These are phyloP conservation scores for Stenurella melanura DNA, from an alignment of 2,888 invertebrate species.

Conservation along the genomic window DNA sequence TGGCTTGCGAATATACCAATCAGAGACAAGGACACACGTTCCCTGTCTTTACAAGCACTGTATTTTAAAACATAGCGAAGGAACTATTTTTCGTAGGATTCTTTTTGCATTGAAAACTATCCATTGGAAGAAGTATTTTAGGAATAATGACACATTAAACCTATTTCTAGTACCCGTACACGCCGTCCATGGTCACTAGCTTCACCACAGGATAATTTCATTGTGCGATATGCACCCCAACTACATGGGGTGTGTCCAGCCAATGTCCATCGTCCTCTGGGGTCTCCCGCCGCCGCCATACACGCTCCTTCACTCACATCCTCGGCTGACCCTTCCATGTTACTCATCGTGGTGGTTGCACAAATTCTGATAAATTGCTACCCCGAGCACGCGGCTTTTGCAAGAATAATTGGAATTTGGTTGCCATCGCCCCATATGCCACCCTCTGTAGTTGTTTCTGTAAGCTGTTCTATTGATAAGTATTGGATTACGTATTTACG, in stretches of 20 bases:
- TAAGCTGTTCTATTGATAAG: conserved; percentile 58
- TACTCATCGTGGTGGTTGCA: conserved; percentile 51
- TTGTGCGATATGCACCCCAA: conserved; percentile 65
- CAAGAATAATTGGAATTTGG: conserved; percentile 53
- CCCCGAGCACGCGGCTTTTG: conserved; percentile 37
- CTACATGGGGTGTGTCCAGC: conserved; percentile 64
- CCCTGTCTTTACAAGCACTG: no score
- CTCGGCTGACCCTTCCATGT: conserved; percentile 47
- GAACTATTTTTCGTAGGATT: no score
- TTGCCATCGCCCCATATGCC: conserved; percentile 44
- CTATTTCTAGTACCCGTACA: not conserved
- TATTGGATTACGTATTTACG: conserved; percentile 63
- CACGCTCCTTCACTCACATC: conserved; percentile 43
- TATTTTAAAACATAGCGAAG: no score
- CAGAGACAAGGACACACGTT: no score
- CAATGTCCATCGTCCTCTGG: conserved; percentile 66
- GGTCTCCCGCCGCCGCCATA: conserved; percentile 55
- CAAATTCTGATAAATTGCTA: conserved; percentile 49
- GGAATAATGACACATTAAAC: no score
- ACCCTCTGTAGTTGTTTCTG: conserved; percentile 48
- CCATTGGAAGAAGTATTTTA: not conserved
- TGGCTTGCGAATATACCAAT: no score
- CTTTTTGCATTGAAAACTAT: no score
- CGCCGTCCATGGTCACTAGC: conserved; percentile 19
- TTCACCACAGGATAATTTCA: conserved; percentile 48